These are phyloP conservation scores for Calcarius lapponicus DNA, from an alignment of 2,797 vertebrate genomes.

Conservation along the genomic window DNA sequence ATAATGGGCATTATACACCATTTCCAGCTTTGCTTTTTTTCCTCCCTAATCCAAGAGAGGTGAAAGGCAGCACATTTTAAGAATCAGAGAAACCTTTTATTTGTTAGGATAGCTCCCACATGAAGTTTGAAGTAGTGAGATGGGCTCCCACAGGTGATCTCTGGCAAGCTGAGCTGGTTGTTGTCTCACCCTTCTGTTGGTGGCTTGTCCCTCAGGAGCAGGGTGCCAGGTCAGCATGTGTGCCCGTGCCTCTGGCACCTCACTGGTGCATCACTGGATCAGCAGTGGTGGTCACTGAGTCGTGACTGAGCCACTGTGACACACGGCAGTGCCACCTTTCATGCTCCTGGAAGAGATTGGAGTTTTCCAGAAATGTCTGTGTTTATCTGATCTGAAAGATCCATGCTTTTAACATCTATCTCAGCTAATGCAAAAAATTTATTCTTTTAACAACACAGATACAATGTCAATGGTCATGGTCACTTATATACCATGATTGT, in stretches of 20 bases:
- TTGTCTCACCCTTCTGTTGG: not conserved
- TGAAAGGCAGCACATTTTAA: not conserved
- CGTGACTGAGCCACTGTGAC: not conserved
- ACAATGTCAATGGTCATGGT: not conserved
- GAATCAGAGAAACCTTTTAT: not conserved
- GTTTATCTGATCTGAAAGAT: not conserved
- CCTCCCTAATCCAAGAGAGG: not conserved
- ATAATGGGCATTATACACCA: not conserved
- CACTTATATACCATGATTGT: not conserved
- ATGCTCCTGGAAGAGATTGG: not conserved
- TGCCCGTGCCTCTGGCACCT: not conserved
- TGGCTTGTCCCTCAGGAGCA: not conserved
- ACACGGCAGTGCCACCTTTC: not conserved
- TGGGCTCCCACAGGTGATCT: not conserved
- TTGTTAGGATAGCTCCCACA: not conserved
- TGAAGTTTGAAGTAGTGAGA: not conserved
- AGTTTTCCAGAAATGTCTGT: not conserved
- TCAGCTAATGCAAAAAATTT: not conserved
- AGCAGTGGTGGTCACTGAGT: not conserved
- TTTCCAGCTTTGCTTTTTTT: not conserved
- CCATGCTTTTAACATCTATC: not conserved
- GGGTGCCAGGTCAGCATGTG: not conserved
- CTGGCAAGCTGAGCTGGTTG: not conserved
- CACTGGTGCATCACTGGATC: not conserved
- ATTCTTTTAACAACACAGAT: not conserved